Evolutionary conservation across 1,140 invertebrate species (phyloP).

Genomic region (Odontomachus brunneus): DNA sequence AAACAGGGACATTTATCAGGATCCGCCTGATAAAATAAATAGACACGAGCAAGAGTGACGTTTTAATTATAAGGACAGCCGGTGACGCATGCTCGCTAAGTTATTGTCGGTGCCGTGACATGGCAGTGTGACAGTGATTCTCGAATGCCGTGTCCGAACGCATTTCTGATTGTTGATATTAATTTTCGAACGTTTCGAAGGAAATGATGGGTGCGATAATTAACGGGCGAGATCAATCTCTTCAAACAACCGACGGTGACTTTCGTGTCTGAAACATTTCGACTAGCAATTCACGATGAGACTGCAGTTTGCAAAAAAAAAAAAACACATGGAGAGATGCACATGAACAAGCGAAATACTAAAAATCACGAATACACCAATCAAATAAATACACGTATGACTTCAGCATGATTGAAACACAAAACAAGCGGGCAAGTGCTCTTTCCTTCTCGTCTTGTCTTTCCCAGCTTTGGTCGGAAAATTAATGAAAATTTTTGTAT

Average conservation of each 20-base stretch:
- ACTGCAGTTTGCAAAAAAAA: too few relatives aligned
- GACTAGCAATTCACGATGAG: too few relatives aligned
- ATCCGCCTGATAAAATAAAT: conserved; percentile 75
- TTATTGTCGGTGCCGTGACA: conserved; percentile 23
- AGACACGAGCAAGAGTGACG: conserved; percentile 62
- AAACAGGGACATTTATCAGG: conserved; percentile 78
- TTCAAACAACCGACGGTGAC: too few relatives aligned
- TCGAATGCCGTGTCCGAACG: conserved; percentile 13
- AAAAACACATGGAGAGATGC: too few relatives aligned
- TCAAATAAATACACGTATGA: too few relatives aligned
- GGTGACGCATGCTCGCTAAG: conserved; percentile 39
- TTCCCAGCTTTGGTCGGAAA: neutral
- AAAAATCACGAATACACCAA: too few relatives aligned
- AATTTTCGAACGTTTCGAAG: neutral
- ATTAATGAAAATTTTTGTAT: neutral
- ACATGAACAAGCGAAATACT: too few relatives aligned
- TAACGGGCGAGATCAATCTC: too few relatives aligned
- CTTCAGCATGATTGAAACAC: too few relatives aligned
- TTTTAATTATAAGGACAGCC: conserved; percentile 66
- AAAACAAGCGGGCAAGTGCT: too few relatives aligned
- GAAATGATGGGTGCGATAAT: neutral
- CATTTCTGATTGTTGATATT: neutral
- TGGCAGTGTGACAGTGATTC: neutral
- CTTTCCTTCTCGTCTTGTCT: too few relatives aligned
- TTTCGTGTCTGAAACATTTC: too few relatives aligned